phyloP scores from a whole-genome alignment of 2,888 invertebrate genomes.

The Acrobasis consociella region DNA sequence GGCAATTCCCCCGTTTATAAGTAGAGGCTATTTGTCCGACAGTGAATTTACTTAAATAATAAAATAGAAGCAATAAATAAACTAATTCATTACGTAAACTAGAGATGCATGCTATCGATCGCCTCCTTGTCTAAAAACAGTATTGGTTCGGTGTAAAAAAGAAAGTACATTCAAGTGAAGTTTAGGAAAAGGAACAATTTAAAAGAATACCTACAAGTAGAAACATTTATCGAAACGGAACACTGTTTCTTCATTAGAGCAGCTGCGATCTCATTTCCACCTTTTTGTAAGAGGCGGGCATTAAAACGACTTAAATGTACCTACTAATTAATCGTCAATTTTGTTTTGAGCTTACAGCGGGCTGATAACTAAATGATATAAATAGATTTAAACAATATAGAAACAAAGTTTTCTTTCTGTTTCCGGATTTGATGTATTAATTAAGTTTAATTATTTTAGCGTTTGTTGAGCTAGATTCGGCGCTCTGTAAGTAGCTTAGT shows the following conservation, averaged over 20 bases:
- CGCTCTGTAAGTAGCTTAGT: no score
- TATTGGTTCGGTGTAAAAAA: no score
- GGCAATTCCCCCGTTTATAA: no score
- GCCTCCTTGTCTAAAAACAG: no score
- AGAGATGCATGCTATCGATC: no score
- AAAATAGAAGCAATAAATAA: no score
- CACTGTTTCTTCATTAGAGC: conserved; percentile 23
- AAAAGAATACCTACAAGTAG: conserved; percentile 14
- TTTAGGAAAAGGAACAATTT: conserved; percentile 2
- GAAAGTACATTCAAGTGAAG: not conserved
- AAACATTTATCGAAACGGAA: conserved; percentile 16
- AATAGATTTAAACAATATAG: not conserved
- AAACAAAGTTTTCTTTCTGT: not conserved
- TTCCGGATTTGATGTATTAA: not conserved
- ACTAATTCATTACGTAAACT: no score
- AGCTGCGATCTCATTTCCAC: conserved; percentile 14
- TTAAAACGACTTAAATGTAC: conserved; percentile 13
- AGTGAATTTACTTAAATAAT: no score
- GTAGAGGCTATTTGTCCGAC: no score
- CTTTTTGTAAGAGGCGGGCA: conserved; percentile 7
- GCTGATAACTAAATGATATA: not conserved
- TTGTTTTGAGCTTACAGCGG: conserved; percentile 2
- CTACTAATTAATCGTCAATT: conserved; percentile 3
- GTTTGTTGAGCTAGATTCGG: no score
- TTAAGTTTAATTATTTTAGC: not conserved